Conservation (phyloP, 2,113 vertebrate genomes). For the Microtus richardsoni region DNA sequence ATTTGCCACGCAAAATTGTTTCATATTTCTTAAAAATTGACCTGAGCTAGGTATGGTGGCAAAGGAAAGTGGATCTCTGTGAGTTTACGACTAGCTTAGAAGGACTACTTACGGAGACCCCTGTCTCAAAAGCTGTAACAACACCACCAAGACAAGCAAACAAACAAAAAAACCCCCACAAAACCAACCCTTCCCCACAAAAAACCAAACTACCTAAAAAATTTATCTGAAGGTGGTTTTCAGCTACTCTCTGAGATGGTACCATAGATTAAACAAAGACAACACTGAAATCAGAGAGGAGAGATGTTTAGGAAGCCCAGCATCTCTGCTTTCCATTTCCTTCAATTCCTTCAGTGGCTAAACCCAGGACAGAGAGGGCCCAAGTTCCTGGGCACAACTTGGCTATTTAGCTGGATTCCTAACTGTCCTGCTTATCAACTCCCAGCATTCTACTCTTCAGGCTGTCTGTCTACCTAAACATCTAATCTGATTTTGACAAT, state of each 20-base stretch:
- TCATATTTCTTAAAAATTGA: conserved; percentile 42
- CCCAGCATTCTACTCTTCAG: not conserved
- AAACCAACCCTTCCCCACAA: not conserved
- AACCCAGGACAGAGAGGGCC: not conserved
- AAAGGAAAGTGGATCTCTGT: not conserved
- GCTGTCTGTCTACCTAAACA: not conserved
- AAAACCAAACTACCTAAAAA: conserved; percentile 4
- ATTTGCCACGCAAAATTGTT: not conserved
- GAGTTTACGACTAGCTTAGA: not conserved
- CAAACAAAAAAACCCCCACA: not conserved
- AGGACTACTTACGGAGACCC: not conserved
- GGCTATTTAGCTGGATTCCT: not conserved
- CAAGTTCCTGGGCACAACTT: accelerated
- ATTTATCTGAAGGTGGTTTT: not conserved
- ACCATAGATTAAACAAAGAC: not conserved
- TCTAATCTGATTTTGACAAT: not conserved
- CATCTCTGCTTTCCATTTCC: not conserved
- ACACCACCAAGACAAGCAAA: not conserved
- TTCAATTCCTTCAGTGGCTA: not conserved
- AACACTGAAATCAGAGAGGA: not conserved
- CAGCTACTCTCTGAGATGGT: not conserved
- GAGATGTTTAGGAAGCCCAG: not conserved
- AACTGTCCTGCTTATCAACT: not conserved
- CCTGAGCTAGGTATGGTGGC: not conserved
- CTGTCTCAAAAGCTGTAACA: not conserved